phyloP scores from a whole-genome alignment of 2,888 invertebrate genomes.

The Melinopterus prodromus region DNA sequence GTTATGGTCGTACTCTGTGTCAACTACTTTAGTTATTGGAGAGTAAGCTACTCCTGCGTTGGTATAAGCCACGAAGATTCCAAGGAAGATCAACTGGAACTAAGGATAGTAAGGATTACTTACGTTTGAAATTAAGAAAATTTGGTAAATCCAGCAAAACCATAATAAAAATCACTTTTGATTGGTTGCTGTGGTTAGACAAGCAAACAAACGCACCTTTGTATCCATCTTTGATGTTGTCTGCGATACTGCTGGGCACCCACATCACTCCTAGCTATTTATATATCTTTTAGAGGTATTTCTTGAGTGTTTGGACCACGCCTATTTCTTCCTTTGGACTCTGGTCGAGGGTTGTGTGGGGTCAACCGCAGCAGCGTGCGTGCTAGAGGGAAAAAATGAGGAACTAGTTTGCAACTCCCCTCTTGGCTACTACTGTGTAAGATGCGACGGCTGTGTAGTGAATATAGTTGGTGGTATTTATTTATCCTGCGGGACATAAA shows the following conservation, averaged over 20 bases:
- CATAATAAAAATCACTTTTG: too few species aligned
- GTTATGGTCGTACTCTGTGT: slow-evolving; percentile 54
- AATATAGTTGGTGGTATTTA: background rate
- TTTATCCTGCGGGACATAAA: background rate
- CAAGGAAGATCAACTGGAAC: slow-evolving; percentile 48
- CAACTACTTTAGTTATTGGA: slow-evolving; percentile 43
- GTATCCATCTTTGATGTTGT: slow-evolving; percentile 10
- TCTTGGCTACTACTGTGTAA: background rate
- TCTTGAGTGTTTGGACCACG: background rate
- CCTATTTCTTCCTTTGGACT: background rate
- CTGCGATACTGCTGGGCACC: slow-evolving; percentile 6
- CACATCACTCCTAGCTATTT: slow-evolving; percentile 11
- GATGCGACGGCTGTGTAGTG: background rate
- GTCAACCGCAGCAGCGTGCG: background rate
- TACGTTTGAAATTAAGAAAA: background rate
- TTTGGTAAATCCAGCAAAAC: background rate
- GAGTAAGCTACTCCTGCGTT: slow-evolving; percentile 40
- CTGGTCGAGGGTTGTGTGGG: background rate
- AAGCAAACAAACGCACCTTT: background rate
- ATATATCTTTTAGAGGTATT: background rate
- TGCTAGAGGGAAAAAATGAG: background rate
- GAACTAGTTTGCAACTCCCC: background rate
- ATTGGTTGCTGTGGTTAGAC: too few species aligned
- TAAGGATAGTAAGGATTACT: slow-evolving; percentile 26
- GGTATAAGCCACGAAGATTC: slow-evolving; percentile 48